Base-by-base conservation (phyloP, 2,888 invertebrate genomes). In the Tyria jacobaeae region DNA sequence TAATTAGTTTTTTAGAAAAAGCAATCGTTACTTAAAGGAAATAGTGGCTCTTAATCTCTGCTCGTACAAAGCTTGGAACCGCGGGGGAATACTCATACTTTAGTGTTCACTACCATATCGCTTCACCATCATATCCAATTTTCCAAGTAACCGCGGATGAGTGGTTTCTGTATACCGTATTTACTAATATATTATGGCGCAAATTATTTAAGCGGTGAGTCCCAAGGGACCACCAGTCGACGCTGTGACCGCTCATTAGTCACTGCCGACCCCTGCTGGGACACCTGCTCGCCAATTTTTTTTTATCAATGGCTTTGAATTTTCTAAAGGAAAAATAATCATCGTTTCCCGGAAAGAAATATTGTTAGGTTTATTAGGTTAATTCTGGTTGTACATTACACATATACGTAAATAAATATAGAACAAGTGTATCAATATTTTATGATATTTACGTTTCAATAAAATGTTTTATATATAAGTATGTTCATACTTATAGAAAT, bases 231-330 rank as follows among this genome's bases (percentile, higher is more conserved):
- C 63, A 61, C 68, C 82, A 85, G 81, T 87, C 86, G 80, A 76
- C 83, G 76, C 81, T 64, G 78, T 81, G 80, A 83, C 86, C 88
- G 81, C 85, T 87, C 87, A 86, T 88, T 89, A 87, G 82, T 87
- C 85, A 84, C 76, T 77, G 71, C 76, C 78, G 64, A 62, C 70
- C 76, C 74, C 78, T 79, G 65, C 66, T 49, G 81, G 78, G 81
- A 77, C 80, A 84, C 83, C 86, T 85, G 83, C 84, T 84, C 80
- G 72, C 78, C 74, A 68, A 82, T 77, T 75, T 75, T 70, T 80
- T 79, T 83, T 81, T 76, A 73, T 71, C 75, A 68, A 78, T 72
- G 78, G 76, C 78, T 70, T 65, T 72, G 64, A 78, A 82, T 83
- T 80, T 74, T 79, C 76, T 63, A 68, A 7, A n/a, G 62, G 73